Base-by-base conservation (phyloP, 2,797 vertebrate genomes). In the Helarctos malayanus region DNA sequence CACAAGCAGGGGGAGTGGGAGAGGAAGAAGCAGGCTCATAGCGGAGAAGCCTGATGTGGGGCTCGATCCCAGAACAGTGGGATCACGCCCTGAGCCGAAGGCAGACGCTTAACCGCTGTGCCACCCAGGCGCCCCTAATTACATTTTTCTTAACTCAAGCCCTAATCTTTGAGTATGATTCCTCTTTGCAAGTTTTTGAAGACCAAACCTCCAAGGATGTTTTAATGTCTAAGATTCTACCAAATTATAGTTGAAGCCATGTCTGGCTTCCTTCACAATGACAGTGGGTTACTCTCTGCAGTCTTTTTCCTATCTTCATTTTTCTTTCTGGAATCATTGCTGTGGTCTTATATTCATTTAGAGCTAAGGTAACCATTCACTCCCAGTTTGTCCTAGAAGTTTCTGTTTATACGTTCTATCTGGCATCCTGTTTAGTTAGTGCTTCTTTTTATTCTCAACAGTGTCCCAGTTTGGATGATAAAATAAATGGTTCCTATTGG, bases 301-400 rank as follows among this genome's bases (percentile, higher is more conserved):
- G 8, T 92, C 3, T 23, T 3, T 89, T 89, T 15, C 18, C 45
- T 7, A 41, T 7, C 45, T 94, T 88, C 32, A 2, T 29, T 68
- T 95, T 84, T 54, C 21, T 94, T 89, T 88, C 84, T 94, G 45
- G 29, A 65, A 57, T 89, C 27, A n/a, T 23, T 92, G 61, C 2
- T 71, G 9, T 52, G n/a, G 7, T 68, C 19, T 82, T 65, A 83
- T 59, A 82, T 82, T 92, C 65, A 82, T 59, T 90, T 71, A 38
- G 61, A 90, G 14, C 14, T 92, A 18, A 0, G 54, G 32, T 83
- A 16, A 93, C 29, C 13, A 10, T 54, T 69, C 5, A 3, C 61
- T 91, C 10, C 19, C 38, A 73, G 16, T 80, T 80, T 73, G 9
- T 73, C 25, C 41, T 45, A 52, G 45, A 73, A 59, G 32, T 75